phyloP scores from a whole-genome alignment of 2,797 vertebrate species.

The Rhadinocentrus ornatus region DNA sequence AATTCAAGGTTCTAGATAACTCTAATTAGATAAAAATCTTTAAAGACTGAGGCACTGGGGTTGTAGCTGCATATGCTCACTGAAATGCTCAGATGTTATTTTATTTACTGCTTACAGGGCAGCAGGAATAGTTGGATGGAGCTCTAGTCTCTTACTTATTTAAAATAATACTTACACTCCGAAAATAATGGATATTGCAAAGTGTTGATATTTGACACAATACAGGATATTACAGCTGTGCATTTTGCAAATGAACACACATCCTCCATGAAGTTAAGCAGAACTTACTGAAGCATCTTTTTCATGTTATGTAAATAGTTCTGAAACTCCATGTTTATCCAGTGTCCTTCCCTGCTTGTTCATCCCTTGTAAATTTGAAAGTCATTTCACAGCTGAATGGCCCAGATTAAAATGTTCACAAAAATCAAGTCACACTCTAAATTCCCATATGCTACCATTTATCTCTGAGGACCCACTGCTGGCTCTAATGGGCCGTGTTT shows the following conservation, averaged over 20 bases:
- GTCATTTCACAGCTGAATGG: slow-evolving; percentile 64
- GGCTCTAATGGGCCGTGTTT: slow-evolving; percentile 61
- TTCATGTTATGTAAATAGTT: slow-evolving; percentile 7
- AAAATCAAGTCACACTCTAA: slow-evolving; percentile 56
- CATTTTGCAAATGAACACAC: neutral
- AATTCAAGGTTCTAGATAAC: neutral
- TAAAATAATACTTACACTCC: neutral
- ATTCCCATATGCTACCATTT: slow-evolving; percentile 28
- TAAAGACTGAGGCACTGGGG: neutral
- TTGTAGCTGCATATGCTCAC: slow-evolving; percentile 1
- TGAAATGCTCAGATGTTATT: neutral
- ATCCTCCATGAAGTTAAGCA: neutral
- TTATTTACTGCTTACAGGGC: slow-evolving; percentile 2
- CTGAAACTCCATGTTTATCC: slow-evolving; percentile 15
- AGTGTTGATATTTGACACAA: neutral
- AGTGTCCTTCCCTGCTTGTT: slow-evolving; percentile 34
- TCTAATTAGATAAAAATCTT: neutral
- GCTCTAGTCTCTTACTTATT: neutral
- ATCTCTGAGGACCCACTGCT: slow-evolving; percentile 34
- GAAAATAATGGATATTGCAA: neutral
- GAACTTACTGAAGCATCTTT: neutral
- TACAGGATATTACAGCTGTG: slow-evolving; percentile 9
- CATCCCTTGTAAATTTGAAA: slow-evolving; percentile 52
- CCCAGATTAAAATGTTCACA: slow-evolving; percentile 49
- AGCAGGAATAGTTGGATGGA: neutral